Evolutionary conservation across 1,140 invertebrate genomes (phyloP), one percentile per base, ranked within the genome.

Genomic region (Calliopsis andreniformis): DNA sequence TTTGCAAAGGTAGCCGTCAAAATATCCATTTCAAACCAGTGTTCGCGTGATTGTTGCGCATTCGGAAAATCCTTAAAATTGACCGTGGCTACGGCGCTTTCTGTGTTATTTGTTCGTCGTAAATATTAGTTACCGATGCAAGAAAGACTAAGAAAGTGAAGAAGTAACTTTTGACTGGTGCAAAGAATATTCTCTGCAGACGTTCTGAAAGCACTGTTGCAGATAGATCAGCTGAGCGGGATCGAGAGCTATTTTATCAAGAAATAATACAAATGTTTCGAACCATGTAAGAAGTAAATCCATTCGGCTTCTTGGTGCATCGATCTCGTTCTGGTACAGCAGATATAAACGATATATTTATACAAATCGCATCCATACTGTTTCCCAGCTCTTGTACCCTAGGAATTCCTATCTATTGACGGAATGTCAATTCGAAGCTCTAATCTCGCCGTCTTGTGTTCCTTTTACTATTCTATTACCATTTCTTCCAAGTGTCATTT

Each of bases 141-240:
- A 73, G 51, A 77, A 32, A 67, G 68, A 73, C 47, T 58, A 47
- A 71, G n/a, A 25, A 59, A 39, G n/a, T 30, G 66, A 78, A 56
- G n/a, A n/a, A n/a, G n/a, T n/a, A n/a, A n/a, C n/a, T n/a, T n/a
- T n/a, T n/a, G n/a, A n/a, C n/a, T n/a, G n/a, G n/a, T n/a, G n/a
- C n/a, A n/a, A n/a, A n/a, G n/a, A n/a, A n/a, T n/a, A n/a, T n/a
- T n/a, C n/a, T n/a, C n/a, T n/a, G n/a, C n/a, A n/a, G 39, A 49
- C 20, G 20, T 32, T 39, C 77, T 18, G 32, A 32, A 47, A 47
- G 30, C 12, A 56, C 55, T 62, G 16, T 39, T 42, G 42, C 0
- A 62, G 49, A 53, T 59, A 58, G 47, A 35, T 53, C 62, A 45
- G 47, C 53, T 70, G 59, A 63, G 45, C 62, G 58, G 47, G 63